Evolutionary conservation across 2,888 invertebrate species (phyloP).

Genomic region (Marronus borbonicus): DNA sequence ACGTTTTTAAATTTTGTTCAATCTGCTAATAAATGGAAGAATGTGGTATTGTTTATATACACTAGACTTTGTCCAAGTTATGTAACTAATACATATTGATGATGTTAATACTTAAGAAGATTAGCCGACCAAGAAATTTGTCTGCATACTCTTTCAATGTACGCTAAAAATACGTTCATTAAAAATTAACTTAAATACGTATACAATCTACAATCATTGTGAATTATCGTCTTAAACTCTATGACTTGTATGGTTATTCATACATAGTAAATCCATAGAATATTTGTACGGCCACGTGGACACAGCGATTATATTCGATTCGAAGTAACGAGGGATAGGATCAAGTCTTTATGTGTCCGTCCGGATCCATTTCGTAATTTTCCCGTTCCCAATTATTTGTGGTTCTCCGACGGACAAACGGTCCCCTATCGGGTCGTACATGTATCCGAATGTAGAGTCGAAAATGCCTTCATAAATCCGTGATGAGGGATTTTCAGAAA

Average conservation of each 20-base stretch:
- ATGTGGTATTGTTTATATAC: too few relatives aligned
- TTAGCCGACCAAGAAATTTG: too few relatives aligned
- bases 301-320: constrained; percentile 40
- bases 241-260: too few relatives aligned
- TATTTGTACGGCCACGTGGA: constrained; percentile 12
- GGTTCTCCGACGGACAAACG: constrained; percentile 44
- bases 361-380: constrained; percentile 45
- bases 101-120: too few relatives aligned
- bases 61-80: too few relatives aligned
- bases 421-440: constrained; percentile 55
- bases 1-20: too few relatives aligned
- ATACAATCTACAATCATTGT: neutral
- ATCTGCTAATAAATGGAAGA: too few relatives aligned
- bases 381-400: constrained; percentile 43
- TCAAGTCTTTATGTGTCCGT: constrained; percentile 39
- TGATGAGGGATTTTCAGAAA: constrained; percentile 60
- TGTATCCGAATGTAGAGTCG: constrained; percentile 57
- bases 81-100: too few relatives aligned
- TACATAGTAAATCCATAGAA: neutral
- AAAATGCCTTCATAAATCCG: constrained; percentile 58
- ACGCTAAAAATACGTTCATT: too few relatives aligned
- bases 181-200: neutral
- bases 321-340: constrained; percentile 31
- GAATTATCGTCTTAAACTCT: neutral
- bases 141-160: too few relatives aligned